Percentiles rank a stretch among this genome's conserved stretches.
phyloP scores from a whole-genome alignment of 1,140 invertebrate species.

The Drosophila bifasciata region DNA sequence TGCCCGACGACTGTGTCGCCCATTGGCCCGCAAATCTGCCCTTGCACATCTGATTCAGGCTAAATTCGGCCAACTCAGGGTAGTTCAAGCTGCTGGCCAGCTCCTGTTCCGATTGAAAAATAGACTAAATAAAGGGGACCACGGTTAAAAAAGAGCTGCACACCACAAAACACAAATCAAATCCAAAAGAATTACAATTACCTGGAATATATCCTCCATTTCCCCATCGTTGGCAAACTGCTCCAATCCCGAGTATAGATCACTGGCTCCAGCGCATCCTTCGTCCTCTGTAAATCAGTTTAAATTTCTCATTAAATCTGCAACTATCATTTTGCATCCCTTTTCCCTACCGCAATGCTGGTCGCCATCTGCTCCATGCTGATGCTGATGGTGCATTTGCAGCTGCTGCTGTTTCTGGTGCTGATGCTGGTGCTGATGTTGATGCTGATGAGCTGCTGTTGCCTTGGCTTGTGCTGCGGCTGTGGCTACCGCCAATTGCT shows the following conservation, averaged over 20 bases:
- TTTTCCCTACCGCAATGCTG: slow-evolving; percentile 45
- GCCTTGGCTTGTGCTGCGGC: slow-evolving; percentile 71
- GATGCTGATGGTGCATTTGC: slow-evolving; percentile 26
- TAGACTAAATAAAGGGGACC: neutral
- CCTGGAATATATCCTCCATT: slow-evolving; percentile 83
- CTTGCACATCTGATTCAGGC: slow-evolving; percentile 82
- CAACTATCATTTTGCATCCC: no score
- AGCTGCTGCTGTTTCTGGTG: slow-evolving; percentile 48
- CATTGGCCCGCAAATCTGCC: slow-evolving; percentile 74
- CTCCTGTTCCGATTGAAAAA: slow-evolving; percentile 42
- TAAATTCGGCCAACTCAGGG: slow-evolving; percentile 77
- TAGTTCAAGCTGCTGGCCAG: slow-evolving; percentile 77
- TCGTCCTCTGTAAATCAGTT: slow-evolving; percentile 42
- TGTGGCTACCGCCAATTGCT: slow-evolving; percentile 61
- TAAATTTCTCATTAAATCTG: neutral
- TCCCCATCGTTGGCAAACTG: slow-evolving; percentile 65
- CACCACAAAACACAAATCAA: neutral
- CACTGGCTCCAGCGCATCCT: slow-evolving; percentile 32
- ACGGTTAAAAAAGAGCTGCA: neutral
- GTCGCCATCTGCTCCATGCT: slow-evolving; percentile 32
- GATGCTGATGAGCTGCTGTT: slow-evolving; percentile 42
- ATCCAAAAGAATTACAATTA: slow-evolving; percentile 17
- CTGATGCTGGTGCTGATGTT: slow-evolving; percentile 26
- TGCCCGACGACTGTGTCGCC: slow-evolving; percentile 58
- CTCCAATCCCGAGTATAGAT: slow-evolving; percentile 64